phyloP scores from a whole-genome alignment of 1,140 invertebrate genomes.

The Drosophila nannoptera region DNA sequence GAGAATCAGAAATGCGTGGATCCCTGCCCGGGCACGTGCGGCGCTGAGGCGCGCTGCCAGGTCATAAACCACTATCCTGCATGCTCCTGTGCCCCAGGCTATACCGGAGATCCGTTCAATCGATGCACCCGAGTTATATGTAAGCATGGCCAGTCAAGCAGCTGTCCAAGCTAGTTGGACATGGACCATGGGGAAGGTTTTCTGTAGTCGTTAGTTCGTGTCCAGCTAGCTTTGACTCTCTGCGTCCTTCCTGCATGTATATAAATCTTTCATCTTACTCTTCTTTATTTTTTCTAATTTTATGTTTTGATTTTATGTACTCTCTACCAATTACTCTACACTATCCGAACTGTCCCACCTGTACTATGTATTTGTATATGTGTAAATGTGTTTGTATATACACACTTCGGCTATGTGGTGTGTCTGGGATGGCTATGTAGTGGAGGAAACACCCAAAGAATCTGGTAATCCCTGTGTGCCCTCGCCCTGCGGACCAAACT shows the following conservation, averaged over 20 bases:
- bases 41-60: constrained; percentile 88
- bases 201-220: constrained; percentile 3
- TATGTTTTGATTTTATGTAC: constrained; percentile 67
- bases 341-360: constrained; percentile 50
- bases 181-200: background rate
- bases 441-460: constrained; percentile 61
- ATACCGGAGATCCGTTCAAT: constrained; percentile 89
- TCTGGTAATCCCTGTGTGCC: constrained; percentile 82
- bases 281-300: constrained; percentile 53
- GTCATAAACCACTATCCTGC: constrained; percentile 92
- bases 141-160: constrained; percentile 79
- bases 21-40: constrained; percentile 90
- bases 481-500: constrained; percentile 88
- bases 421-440: constrained; percentile 54
- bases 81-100: constrained; percentile 86
- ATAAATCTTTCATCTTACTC: constrained; percentile 64
- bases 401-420: constrained; percentile 56
- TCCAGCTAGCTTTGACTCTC: constrained; percentile 36
- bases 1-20: constrained; percentile 89
- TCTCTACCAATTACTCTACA: constrained; percentile 58
- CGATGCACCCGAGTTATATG: constrained; percentile 83
- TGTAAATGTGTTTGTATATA: constrained; percentile 53
- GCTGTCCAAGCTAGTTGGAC: constrained; percentile 40
- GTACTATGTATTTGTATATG: constrained; percentile 50
- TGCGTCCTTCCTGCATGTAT: constrained; percentile 66